Evolutionary conservation across 2,888 invertebrate genomes (phyloP), one percentile per base, ranked within the genome.

Genomic region (Poecilus cupreus): DNA sequence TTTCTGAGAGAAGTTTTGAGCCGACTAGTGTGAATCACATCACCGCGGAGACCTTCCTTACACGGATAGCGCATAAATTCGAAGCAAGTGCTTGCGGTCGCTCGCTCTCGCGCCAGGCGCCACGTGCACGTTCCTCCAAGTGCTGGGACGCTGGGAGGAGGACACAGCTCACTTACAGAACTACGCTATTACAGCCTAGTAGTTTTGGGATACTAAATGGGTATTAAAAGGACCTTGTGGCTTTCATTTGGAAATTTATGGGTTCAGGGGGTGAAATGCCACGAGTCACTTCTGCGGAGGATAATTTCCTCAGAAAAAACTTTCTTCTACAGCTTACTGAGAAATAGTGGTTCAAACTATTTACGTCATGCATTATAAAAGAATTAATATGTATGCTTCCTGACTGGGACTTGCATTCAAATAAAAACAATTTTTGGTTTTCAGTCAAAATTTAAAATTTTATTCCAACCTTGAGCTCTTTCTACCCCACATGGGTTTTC

Each of bases 1-100:
- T 80, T 80, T 80, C 80, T 80, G 72, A 80, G 80, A 80, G 80
- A 80, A 80, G 80, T 80, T 80, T 80, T 80, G 72, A 80, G 80
- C 80, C 80, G 70, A 51, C 68, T 68, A 46, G 70, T 46, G 60
- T 49, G 78, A 78, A 64, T 78, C 79, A 51, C 80, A 72, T 46
- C 77, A 49, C 72, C 72, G 76, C 68, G 16, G 70, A 51, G 79
- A 51, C 70, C 68, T 75, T 76, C 64, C 80, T 70, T 80, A 80
- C 72, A 80, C 57, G 80, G 72, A 22, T 80, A 49, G 80, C 80
- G 80, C 72, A 80, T 80, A 80, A 80, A 80, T 80, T 80, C 72
- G 54, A 49, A 72, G 80, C 80, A 80, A 80, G 80, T 80, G 80
- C 80, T 80, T 80, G 80, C 51, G 80, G 80, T 80, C 37, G 39